Conservation (phyloP, 2,888 invertebrate species). For the Lithosia quadra region DNA sequence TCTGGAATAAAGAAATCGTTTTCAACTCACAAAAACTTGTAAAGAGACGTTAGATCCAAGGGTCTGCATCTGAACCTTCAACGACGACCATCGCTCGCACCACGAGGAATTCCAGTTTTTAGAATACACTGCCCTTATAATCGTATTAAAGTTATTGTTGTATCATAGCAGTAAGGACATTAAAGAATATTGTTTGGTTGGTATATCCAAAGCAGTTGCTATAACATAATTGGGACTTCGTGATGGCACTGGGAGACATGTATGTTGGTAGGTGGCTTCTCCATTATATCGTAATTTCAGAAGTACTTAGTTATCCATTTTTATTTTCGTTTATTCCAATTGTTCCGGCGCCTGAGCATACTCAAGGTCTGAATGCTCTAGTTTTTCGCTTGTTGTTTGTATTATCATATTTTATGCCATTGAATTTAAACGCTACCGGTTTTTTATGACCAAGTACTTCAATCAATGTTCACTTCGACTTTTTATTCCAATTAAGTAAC, state of each 20-base stretch:
- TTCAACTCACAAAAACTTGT: conserved; percentile 97
- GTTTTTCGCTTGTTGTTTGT: conserved; percentile 57
- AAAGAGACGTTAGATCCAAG: conserved; percentile 93
- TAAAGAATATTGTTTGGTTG: conserved; percentile 64
- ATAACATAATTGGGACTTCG: conserved; percentile 65
- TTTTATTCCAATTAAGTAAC: conserved; percentile 45
- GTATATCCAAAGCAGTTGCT: conserved; percentile 59
- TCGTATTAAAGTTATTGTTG: conserved; percentile 71
- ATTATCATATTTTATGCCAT: conserved; percentile 40
- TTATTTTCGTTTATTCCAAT: conserved; percentile 62
- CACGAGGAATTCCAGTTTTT: conserved; percentile 74
- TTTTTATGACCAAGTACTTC: conserved; percentile 26
- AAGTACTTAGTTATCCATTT: conserved; percentile 56
- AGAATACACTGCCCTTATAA: conserved; percentile 80
- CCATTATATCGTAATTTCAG: conserved; percentile 42
- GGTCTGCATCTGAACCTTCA: conserved; percentile 62
- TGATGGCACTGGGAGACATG: conserved; percentile 81
- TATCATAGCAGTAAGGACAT: conserved; percentile 76
- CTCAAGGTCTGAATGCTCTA: conserved; percentile 74
- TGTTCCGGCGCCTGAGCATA: conserved; percentile 60
- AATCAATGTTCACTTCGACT: conserved; percentile 24
- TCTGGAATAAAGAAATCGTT: conserved; percentile 97
- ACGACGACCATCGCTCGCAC: conserved; percentile 79
- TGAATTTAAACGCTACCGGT: conserved; percentile 36
- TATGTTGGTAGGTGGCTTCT: conserved; percentile 79